Evolutionary conservation across 2,797 vertebrate species (phyloP).

Genomic region (Emydoidea blandingii): DNA sequence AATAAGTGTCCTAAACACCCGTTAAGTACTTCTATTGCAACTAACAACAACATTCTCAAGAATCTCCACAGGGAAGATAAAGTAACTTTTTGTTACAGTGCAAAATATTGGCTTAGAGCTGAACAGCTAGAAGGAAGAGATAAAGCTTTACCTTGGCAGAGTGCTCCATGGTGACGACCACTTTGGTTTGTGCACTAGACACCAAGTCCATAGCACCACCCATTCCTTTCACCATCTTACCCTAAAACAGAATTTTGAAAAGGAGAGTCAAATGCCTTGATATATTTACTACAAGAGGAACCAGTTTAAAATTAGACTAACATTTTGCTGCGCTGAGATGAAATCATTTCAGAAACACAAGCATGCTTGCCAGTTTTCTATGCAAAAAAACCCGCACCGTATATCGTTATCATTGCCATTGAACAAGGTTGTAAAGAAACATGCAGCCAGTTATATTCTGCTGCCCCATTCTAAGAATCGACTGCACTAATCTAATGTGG

Average conservation of each 20-base stretch:
- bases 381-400: rapidly evolving
- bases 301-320: not conserved
- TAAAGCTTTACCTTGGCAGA: conserved; percentile 90
- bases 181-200: conserved; percentile 94
- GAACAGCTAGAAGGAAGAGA: not conserved
- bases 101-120: not conserved
- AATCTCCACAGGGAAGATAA: not conserved
- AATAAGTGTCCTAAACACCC: not conserved
- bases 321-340: not conserved
- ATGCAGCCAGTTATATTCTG: not conserved
- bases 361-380: not conserved
- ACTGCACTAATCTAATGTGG: rapidly evolving
- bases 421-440: not conserved
- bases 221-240: conserved; percentile 99
- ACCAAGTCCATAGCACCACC: conserved; percentile 99
- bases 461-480: not conserved
- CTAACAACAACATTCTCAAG: not conserved
- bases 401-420: not conserved
- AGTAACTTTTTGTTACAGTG: not conserved
- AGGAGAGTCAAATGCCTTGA: not conserved
- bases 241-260: conserved; percentile 80
- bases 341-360: not conserved
- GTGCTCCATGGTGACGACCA: conserved; percentile 99
- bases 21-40: not conserved
- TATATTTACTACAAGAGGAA: not conserved